Evolutionary conservation across 2,888 invertebrate species (phyloP).

Genomic region (Andrena haemorrhoa): DNA sequence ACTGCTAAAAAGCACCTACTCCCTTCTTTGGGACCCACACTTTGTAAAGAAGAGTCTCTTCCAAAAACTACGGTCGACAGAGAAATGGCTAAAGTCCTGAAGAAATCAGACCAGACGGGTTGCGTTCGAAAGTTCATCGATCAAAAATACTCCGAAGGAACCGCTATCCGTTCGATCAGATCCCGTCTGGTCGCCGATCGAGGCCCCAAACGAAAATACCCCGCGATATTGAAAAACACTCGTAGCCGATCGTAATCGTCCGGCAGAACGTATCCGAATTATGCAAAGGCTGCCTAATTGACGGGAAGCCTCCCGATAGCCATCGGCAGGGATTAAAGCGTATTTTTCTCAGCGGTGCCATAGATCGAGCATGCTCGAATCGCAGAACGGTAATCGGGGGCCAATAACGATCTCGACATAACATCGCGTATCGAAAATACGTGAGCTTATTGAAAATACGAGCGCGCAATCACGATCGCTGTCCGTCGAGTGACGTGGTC

Average conservation of each 20-base stretch:
- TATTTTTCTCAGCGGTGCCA: background rate
- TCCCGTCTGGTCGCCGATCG: no score
- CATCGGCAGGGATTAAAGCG: background rate
- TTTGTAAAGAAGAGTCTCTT: background rate
- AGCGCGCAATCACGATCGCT: background rate
- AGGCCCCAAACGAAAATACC: no score
- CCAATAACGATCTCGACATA: background rate
- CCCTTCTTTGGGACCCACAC: no score
- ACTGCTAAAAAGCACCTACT: no score
- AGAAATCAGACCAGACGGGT: background rate
- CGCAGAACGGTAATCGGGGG: background rate
- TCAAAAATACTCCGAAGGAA: background rate
- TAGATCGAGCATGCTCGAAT: background rate
- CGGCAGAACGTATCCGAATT: background rate
- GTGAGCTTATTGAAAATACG: background rate
- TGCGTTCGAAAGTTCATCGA: constrained; percentile 4
- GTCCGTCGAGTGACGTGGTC: background rate
- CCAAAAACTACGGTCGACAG: background rate
- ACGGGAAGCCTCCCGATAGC: background rate
- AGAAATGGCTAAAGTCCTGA: background rate
- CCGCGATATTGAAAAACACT: background rate
- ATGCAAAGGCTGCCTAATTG: background rate
- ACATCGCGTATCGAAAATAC: background rate
- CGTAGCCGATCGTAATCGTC: constrained; percentile 13
- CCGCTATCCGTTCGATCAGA: background rate